Conservation (phyloP, 2,113 vertebrate genomes). For the Scophthalmus maximus region DNA sequence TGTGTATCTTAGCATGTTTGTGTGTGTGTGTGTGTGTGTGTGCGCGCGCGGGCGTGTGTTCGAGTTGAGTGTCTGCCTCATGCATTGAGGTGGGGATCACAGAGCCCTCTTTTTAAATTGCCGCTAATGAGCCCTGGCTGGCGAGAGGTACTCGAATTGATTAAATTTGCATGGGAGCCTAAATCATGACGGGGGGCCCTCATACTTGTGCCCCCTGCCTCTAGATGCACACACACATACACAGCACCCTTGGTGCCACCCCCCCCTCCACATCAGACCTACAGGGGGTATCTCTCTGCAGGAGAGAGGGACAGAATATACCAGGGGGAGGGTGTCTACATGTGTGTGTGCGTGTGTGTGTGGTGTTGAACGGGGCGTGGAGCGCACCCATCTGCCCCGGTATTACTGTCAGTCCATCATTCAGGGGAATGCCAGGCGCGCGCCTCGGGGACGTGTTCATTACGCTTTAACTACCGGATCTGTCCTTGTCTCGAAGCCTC, state of each 20-base stretch:
- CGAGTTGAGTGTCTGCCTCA: slow-evolving; percentile 67
- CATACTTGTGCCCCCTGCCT: slow-evolving; percentile 72
- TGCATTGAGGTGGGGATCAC: slow-evolving; percentile 81
- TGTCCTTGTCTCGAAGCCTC: slow-evolving; percentile 77
- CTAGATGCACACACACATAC: slow-evolving; percentile 55
- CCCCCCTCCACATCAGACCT: slow-evolving; percentile 62
- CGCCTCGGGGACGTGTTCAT: slow-evolving; percentile 82
- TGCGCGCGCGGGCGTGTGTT: slow-evolving; percentile 43
- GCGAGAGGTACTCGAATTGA: slow-evolving; percentile 87
- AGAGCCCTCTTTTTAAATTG: slow-evolving; percentile 85
- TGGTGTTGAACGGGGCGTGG: slow-evolving; percentile 73
- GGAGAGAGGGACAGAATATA: slow-evolving; percentile 67
- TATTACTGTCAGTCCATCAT: slow-evolving; percentile 85
- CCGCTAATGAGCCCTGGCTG: slow-evolving; percentile 86
- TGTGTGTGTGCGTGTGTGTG: slow-evolving; percentile 38
- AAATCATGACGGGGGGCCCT: slow-evolving; percentile 82
- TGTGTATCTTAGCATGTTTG: slow-evolving; percentile 48
- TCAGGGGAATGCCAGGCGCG: slow-evolving; percentile 74
- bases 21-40: slow-evolving; percentile 47
- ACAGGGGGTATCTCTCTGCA: slow-evolving; percentile 74
- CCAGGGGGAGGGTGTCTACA: slow-evolving; percentile 54
- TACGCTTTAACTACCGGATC: slow-evolving; percentile 84
- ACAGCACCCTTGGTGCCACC: slow-evolving; percentile 56
- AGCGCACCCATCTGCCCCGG: slow-evolving; percentile 79
- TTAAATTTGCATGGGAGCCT: slow-evolving; percentile 89